Evolutionary conservation across 2,888 invertebrate genomes (phyloP).

Genomic region (Aspidiotus destructor): DNA sequence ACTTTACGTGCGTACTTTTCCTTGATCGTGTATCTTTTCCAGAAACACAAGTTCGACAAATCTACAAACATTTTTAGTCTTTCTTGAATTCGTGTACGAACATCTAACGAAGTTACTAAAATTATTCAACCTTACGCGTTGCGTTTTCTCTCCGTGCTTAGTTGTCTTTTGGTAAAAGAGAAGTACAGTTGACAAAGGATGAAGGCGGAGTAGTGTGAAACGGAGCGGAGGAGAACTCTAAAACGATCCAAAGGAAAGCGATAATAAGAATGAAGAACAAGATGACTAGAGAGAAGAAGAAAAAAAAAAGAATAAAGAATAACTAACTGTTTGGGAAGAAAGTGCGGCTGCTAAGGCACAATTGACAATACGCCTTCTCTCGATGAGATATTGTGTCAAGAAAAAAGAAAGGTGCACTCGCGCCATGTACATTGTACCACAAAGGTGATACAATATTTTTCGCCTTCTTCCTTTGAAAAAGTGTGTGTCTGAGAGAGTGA

Average conservation of each 20-base stretch:
- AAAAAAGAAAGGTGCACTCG: slow-evolving; percentile 4
- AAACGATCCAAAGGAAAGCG: background rate
- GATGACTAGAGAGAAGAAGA: slow-evolving; percentile 6
- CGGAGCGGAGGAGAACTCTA: too few relatives aligned
- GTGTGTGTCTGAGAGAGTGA: too few relatives aligned
- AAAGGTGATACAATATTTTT: slow-evolving; percentile 23
- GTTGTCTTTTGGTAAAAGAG: too few relatives aligned
- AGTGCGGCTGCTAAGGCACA: slow-evolving; percentile 17
- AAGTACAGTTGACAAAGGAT: too few relatives aligned
- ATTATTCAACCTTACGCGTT: slow-evolving; percentile 1
- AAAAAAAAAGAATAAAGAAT: slow-evolving; percentile 20
- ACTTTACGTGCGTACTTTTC: too few relatives aligned
- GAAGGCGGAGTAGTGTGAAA: too few relatives aligned
- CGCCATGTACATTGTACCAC: slow-evolving; percentile 6
- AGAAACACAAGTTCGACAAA: too few relatives aligned
- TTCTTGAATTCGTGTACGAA: too few relatives aligned
- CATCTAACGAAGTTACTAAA: background rate
- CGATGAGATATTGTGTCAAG: slow-evolving; percentile 29
- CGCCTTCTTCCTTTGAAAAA: background rate
- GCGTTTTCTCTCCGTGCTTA: background rate
- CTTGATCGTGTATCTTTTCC: too few relatives aligned
- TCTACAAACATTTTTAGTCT: too few relatives aligned
- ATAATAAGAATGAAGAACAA: background rate
- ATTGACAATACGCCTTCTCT: slow-evolving; percentile 25
- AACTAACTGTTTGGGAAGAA: slow-evolving; percentile 1